Conservation (phyloP, 2,888 invertebrate species). For the Leptinotarsa tumamoca region DNA sequence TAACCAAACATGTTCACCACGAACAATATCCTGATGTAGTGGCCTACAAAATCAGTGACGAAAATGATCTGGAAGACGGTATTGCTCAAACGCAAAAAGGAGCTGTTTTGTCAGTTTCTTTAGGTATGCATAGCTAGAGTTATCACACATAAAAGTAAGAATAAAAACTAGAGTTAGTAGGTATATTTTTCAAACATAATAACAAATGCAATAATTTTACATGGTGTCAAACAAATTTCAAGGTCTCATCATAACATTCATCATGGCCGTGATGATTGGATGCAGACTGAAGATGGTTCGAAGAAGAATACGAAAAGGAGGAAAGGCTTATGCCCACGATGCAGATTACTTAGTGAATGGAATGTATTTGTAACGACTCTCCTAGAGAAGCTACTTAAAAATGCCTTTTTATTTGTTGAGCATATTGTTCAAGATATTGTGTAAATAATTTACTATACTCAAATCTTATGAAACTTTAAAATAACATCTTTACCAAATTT, state of each 20-base stretch:
- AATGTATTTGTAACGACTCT: slow-evolving; percentile 85
- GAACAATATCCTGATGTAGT: slow-evolving; percentile 57
- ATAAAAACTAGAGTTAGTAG: too few relatives aligned
- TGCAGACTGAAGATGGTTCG: slow-evolving; percentile 85
- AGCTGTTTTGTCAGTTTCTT: slow-evolving; percentile 81
- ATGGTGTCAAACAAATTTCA: slow-evolving; percentile 50
- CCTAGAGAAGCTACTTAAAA: not conserved
- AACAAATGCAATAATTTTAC: not conserved
- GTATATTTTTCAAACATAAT: too few relatives aligned
- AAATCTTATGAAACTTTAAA: not conserved
- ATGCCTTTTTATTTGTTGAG: slow-evolving; percentile 37
- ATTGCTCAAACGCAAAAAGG: slow-evolving; percentile 80
- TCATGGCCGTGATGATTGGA: slow-evolving; percentile 83
- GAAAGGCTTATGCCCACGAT: slow-evolving; percentile 89
- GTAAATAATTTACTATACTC: slow-evolving; percentile 28
- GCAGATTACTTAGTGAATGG: slow-evolving; percentile 98
- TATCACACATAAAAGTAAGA: not conserved
- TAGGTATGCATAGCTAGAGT: slow-evolving; percentile 69
- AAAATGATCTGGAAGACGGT: slow-evolving; percentile 69
- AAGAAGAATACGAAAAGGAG: slow-evolving; percentile 80
- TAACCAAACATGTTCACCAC: slow-evolving; percentile 49
- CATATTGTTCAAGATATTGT: slow-evolving; percentile 48
- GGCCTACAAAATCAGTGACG: slow-evolving; percentile 56
- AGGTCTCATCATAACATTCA: slow-evolving; percentile 84
- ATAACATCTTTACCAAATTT: slow-evolving; percentile 6